Conservation (phyloP, 2,113 vertebrate species). For the Meriones unguiculatus region DNA sequence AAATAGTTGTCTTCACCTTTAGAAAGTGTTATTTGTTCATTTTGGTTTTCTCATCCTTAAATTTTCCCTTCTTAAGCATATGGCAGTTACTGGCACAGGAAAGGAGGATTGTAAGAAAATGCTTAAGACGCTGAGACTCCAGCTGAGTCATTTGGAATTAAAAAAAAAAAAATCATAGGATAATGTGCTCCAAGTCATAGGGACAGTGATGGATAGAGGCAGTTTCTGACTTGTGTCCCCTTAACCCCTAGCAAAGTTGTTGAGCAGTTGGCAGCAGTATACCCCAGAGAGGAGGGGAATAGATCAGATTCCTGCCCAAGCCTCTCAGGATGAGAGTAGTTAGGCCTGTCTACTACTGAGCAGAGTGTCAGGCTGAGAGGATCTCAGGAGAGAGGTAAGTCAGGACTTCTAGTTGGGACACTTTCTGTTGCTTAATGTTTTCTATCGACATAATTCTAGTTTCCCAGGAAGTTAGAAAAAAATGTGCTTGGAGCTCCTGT, state of each 20-base stretch:
- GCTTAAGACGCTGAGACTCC: background rate
- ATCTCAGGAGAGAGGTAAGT: background rate
- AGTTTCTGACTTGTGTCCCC: conserved; percentile 36
- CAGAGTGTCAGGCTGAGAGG: background rate
- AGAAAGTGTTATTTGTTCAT: conserved; percentile 17
- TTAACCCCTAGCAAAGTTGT: background rate
- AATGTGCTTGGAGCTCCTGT: background rate
- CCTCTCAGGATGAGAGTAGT: background rate
- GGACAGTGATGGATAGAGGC: background rate
- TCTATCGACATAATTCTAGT: conserved; percentile 31
- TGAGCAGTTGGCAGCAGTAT: background rate
- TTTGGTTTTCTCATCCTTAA: conserved; percentile 30
- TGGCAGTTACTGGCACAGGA: background rate
- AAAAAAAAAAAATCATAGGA: conserved; percentile 27
- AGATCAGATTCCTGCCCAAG: background rate
- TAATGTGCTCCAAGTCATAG: background rate
- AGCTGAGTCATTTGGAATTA: background rate
- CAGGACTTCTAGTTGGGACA: background rate
- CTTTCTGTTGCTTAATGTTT: background rate
- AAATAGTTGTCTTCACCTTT: conserved; percentile 6
- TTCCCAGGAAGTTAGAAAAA: background rate
- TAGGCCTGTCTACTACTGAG: background rate
- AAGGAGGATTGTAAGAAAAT: background rate
- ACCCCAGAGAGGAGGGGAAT: background rate
- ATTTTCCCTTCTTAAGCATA: conserved; percentile 18